Base-by-base conservation (phyloP, 2,888 invertebrate species). In the Eristalinus sepulchralis region DNA sequence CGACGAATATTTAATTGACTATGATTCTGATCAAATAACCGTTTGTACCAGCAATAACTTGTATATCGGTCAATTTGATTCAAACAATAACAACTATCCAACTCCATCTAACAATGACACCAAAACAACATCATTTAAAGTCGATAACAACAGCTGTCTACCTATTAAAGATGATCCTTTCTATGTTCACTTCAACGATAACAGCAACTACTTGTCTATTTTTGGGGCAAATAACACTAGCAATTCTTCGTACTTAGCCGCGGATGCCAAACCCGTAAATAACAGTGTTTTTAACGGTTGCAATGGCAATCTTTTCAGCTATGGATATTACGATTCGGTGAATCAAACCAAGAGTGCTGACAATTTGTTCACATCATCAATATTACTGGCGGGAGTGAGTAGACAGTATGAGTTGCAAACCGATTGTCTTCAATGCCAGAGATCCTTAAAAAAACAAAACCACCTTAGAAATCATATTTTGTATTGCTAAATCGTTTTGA, bases 1-100 rank as follows among this genome's bases (percentile, higher is more conserved):
- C 86, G 86, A 89, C 88, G 89, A 89, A 63, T 88, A 88, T 87
- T 84, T 89, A 87, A 89, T 89, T 88, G 89, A 89, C 76, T 89
- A 88, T 88, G 89, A 90, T 81, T 88, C 88, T 62, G 88, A 89
- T 88, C 88, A 89, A 80, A 88, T 89, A 88, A 88, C 88, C 10
- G 80, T 88, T 88, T 85, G 78, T 81, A 88, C 87, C 64, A 88
- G 75, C 79, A 88, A 89, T 87, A 87, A 83, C 76, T 47, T 79
- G 71, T 88, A 80, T 83, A 75, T 80, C 53, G 75, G 75, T 70
- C 86, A 87, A 70, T 83, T 78, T 55, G 82, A 88, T 67, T 75
- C 79, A 31, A 83, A 81, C 62, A 88, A 84, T 80, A 83, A 76
- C 72, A 82, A 72, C 79, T 76, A 64, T 66, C 66, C 75, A n/a